phyloP scores from a whole-genome alignment of 2,797 vertebrate genomes.

The Phataginus tetradactyla region DNA sequence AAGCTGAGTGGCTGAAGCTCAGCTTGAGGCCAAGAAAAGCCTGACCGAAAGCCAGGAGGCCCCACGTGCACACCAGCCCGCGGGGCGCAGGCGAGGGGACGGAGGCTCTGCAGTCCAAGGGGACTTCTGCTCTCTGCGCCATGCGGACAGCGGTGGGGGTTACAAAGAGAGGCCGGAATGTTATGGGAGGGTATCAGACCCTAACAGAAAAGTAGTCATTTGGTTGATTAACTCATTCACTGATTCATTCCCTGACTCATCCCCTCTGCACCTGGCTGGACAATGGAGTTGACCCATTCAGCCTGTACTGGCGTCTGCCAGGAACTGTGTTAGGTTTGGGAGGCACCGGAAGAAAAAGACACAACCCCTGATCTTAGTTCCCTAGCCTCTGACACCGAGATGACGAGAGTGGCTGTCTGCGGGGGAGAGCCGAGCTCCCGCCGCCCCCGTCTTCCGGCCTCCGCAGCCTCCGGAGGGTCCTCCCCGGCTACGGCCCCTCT shows the following conservation, averaged over 20 bases:
- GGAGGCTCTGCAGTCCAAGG: background rate
- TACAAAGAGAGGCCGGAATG: background rate
- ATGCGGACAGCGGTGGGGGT: background rate
- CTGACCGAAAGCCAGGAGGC: background rate
- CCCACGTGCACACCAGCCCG: background rate
- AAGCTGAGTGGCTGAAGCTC: background rate
- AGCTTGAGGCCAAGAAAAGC: background rate
- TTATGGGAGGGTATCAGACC: background rate
- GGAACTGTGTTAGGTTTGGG: background rate
- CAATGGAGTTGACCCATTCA: background rate
- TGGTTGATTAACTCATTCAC: background rate
- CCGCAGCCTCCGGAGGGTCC: too few relatives aligned
- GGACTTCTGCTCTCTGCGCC: rapidly evolving
- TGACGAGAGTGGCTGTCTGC: background rate
- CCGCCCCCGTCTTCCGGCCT: background rate
- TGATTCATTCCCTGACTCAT: background rate
- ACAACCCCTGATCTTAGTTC: background rate
- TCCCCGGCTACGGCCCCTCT: background rate
- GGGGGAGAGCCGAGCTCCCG: background rate
- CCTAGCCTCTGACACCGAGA: background rate
- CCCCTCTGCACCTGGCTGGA: background rate
- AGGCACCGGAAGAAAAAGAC: background rate
- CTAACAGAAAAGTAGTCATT: background rate
- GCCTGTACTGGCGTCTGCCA: background rate
- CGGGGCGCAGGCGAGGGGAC: background rate